Conservation (phyloP, 1,140 invertebrate species). For the Drosophila saltans region DNA sequence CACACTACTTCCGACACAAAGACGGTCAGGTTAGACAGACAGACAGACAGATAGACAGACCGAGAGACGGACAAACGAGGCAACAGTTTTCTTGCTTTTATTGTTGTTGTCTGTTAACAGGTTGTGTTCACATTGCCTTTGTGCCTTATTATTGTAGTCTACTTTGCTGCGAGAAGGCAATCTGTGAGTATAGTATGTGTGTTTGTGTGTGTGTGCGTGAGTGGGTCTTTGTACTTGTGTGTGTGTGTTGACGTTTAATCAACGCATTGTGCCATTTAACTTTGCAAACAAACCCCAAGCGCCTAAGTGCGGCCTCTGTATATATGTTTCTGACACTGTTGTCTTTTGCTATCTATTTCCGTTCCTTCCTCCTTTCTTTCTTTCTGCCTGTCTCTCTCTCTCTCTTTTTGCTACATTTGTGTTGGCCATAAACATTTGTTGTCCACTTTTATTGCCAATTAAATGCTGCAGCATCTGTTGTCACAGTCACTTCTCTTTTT, state of each 20-base stretch:
- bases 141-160: constrained; percentile 66
- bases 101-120: constrained; percentile 30
- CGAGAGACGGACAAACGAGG: constrained; percentile 19
- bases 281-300: constrained; percentile 63
- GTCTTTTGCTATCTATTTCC: constrained; percentile 8
- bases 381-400: background rate
- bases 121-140: constrained; percentile 49
- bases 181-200: constrained; percentile 25
- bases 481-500: constrained; percentile 27
- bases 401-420: constrained; percentile 12
- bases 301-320: constrained; percentile 42
- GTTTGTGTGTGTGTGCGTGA: constrained; percentile 13
- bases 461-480: constrained; percentile 62
- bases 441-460: constrained; percentile 78
- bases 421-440: constrained; percentile 48
- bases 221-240: background rate
- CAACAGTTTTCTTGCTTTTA: constrained; percentile 43
- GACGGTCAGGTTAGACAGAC: constrained; percentile 37
- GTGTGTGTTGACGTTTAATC: constrained; percentile 71
- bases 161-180: constrained; percentile 47
- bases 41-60: constrained; percentile 24
- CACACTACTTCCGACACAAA: constrained; percentile 70
- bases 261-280: constrained; percentile 76
- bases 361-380: constrained; percentile 9
- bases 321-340: constrained; percentile 5